These are phyloP conservation scores for Gobio occitaniae DNA, from an alignment of 2,797 vertebrate genomes.

Conservation along the genomic window DNA sequence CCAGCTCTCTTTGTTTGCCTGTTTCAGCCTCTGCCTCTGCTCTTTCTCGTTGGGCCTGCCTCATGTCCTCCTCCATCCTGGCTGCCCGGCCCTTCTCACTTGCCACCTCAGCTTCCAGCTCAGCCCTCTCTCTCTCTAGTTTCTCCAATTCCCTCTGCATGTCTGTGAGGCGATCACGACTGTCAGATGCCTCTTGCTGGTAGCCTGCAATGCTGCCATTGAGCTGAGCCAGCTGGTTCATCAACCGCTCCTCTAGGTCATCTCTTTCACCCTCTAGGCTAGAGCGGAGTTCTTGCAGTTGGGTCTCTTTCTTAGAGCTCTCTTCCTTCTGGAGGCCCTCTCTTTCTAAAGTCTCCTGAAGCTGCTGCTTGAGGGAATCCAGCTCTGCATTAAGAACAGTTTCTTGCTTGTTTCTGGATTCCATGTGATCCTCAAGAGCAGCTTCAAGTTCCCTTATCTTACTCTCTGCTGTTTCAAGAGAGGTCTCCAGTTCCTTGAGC, in stretches of 20 bases:
- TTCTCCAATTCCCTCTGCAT: constrained; percentile 74
- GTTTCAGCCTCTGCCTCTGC: constrained; percentile 80
- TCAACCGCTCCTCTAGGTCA: constrained; percentile 94
- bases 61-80: constrained; percentile 89
- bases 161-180: constrained; percentile 75
- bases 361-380: constrained; percentile 74
- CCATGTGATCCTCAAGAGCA: constrained; percentile 60
- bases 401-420: constrained; percentile 60
- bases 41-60: constrained; percentile 84
- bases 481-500: constrained; percentile 66
- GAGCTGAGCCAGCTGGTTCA: constrained; percentile 97
- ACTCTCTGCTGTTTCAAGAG: constrained; percentile 63
- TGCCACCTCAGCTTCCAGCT: constrained; percentile 76
- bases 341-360: constrained; percentile 74
- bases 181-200: constrained; percentile 89
- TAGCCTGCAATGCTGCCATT: constrained; percentile 98
- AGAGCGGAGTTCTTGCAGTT: constrained; percentile 78
- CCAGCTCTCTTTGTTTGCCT: constrained; percentile 83
- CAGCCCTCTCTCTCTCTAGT: constrained; percentile 73
- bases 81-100: constrained; percentile 72
- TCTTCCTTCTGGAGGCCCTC: constrained; percentile 75
- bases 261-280: constrained; percentile 90
- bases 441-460: constrained; percentile 70
- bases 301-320: constrained; percentile 71
- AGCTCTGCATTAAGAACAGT: constrained; percentile 66